These are phyloP conservation scores for Thereva unica DNA, from an alignment of 2,888 invertebrate genomes.

Conservation along the genomic window DNA sequence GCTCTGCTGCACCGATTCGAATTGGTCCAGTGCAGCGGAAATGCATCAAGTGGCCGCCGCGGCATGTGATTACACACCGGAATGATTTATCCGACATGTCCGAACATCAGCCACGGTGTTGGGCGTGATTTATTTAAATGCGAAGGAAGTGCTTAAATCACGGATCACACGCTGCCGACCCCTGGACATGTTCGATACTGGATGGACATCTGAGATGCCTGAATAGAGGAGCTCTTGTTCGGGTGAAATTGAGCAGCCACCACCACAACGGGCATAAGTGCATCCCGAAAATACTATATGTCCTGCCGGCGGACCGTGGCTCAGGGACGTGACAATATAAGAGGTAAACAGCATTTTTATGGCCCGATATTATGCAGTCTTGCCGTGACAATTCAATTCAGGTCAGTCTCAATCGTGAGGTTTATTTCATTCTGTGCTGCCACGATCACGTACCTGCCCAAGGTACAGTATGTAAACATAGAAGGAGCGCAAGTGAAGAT, in stretches of 20 bases:
- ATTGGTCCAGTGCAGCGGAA: conserved; percentile 36
- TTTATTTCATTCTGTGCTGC: neutral
- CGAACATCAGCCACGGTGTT: conserved; percentile 19
- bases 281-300: no score
- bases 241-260: conserved; percentile 11
- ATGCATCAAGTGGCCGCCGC: conserved; percentile 34
- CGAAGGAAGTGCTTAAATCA: conserved; percentile 41
- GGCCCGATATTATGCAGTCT: conserved; percentile 3
- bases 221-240: conserved; percentile 1
- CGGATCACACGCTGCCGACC: conserved; percentile 32
- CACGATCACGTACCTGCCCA: neutral
- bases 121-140: conserved; percentile 41
- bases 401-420: neutral
- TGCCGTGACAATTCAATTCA: conserved; percentile 23
- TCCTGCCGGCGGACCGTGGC: no score
- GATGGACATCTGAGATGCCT: conserved; percentile 19
- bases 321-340: conserved; percentile 27
- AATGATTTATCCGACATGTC: conserved; percentile 36
- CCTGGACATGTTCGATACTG: neutral
- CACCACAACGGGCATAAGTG: conserved; percentile 7
- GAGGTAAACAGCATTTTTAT: conserved; percentile 18
- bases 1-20: neutral
- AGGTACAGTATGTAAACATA: conserved; percentile 12
- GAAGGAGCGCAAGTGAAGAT: conserved; percentile 22
- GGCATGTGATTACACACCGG: conserved; percentile 38